Evolutionary conservation across 92 coral and sea anemone species (phyloP).

Genomic region (Phenganax marumi): DNA sequence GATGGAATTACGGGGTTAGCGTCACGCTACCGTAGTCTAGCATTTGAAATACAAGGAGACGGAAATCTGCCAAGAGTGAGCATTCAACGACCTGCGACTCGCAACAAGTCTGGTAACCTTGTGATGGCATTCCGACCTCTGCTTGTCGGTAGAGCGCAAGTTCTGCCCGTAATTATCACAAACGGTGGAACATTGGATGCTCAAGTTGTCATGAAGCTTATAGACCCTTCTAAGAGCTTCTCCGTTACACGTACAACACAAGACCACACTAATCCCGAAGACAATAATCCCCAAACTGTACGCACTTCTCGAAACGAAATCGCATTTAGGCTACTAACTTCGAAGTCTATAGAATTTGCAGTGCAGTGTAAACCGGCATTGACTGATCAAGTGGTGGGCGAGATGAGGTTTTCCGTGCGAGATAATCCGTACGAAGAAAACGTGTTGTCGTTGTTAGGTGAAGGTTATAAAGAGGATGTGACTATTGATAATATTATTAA

Average conservation of each 20-base stretch:
- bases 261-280: not conserved
- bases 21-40: conserved; percentile 88
- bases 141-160: conserved; percentile 84
- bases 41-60: conserved; percentile 98
- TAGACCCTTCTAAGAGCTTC: conserved; percentile 63
- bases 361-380: conserved; percentile 80
- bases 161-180: conserved; percentile 66
- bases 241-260: conserved; percentile 53
- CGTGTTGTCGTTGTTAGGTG: conserved; percentile 78
- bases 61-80: conserved; percentile 91
- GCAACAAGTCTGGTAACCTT: conserved; percentile 88
- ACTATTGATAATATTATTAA: conserved; percentile 84
- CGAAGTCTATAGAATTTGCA: conserved; percentile 77
- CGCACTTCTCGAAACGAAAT: conserved; percentile 17
- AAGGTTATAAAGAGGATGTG: conserved; percentile 94
- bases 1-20: conserved; percentile 80
- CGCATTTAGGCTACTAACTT: conserved; percentile 58
- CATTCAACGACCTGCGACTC: conserved; percentile 78
- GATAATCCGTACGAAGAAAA: conserved; percentile 95
- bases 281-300: not conserved
- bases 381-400: conserved; percentile 72
- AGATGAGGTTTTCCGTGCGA: conserved; percentile 76
- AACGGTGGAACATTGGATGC: conserved; percentile 93
- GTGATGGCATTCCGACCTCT: conserved; percentile 83
- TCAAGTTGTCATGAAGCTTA: conserved; percentile 73